Evolutionary conservation across 2,888 invertebrate species (phyloP), one percentile per base, ranked within the genome.

Genomic region (Coleophora deauratella): DNA sequence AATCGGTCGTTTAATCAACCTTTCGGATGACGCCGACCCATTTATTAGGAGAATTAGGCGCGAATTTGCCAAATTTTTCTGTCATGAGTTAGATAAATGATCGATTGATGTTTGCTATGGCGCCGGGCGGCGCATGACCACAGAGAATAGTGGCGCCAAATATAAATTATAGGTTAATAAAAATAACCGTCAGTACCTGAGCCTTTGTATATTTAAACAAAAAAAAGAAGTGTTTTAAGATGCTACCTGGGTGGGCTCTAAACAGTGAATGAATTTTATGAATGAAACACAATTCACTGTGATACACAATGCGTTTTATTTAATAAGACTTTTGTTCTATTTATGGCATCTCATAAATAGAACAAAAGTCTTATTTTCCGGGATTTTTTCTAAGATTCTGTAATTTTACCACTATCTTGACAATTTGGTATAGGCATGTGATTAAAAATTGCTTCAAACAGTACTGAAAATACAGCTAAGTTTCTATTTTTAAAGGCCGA

Each of bases 81-180:
- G 65, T 66, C 67, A 64, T 64, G 58, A 38, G 48, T 66, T 66
- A 72, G 72, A 72, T 54, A 60, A 55, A 72, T 65, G 59, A 53
- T 52, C 46, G 44, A 39, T 49, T 48, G 48, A 52, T 50, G 52
- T 43, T 45, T 46, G 46, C 46, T 44, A 58, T 62, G 66, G 66
- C 67, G 67, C 64, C 63, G 61, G 50, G 45, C 44, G 47, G 46
- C 38, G 41, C 12, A 11, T 3, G 12, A 13, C 27, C 33, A 15
- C 13, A 15, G 11, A 15, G 9, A 35, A 41, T 42, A 47, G 44
- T 52, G 57, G 51, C 51, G 59, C 51, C 57, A 62, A 59, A 57
- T 41, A 49, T 52, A 49, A 55, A 56, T 56, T 53, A 21, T 21
- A 45, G 40, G 36, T 38, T 42, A 52, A 57, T 49, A 46, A 50